A percentile compares a stretch with the other conserved stretches of the same genome.
Evolutionary conservation across 2,888 invertebrate species (phyloP).

Genomic region (Euzophera pinguis): DNA sequence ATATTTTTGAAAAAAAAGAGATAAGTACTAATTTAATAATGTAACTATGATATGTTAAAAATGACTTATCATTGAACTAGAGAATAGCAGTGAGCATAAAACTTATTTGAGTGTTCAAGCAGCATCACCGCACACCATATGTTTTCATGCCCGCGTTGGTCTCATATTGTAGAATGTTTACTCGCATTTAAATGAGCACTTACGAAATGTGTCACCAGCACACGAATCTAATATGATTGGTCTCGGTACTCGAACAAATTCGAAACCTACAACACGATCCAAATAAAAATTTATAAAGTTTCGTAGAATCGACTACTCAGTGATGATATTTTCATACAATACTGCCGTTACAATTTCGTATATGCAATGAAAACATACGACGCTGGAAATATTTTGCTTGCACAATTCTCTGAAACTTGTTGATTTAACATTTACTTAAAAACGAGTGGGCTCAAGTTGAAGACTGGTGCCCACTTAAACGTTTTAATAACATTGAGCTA

Average conservation of each 20-base stretch:
- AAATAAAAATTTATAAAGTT: conserved; percentile 25
- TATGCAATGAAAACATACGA: conserved; percentile 33
- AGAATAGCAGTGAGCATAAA: conserved; percentile 1
- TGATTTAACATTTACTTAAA: conserved; percentile 67
- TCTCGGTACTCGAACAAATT: conserved; percentile 29
- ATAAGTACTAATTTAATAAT: neutral
- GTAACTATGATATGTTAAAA: neutral
- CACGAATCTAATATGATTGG: conserved; percentile 45
- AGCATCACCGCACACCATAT: conserved; percentile 23
- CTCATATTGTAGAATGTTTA: conserved; percentile 49
- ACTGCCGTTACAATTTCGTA: conserved; percentile 34
- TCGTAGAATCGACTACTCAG: conserved; percentile 11
- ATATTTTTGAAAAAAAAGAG: no score
- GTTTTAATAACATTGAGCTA: conserved; percentile 44
- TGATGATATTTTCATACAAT: conserved; percentile 24
- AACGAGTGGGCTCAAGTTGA: conserved; percentile 41
- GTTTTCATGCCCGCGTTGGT: conserved; percentile 37
- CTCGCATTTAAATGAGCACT: conserved; percentile 53
- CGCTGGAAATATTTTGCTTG: conserved; percentile 41
- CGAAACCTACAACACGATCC: conserved; percentile 19
- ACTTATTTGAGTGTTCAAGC: conserved; percentile 13
- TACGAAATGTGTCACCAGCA: conserved; percentile 45
- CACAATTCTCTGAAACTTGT: conserved; percentile 60
- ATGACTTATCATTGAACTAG: neutral
- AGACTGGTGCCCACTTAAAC: conserved; percentile 41